These are phyloP conservation scores for Champsocephalus gunnari DNA, from an alignment of 2,797 vertebrate species.

Conservation along the genomic window DNA sequence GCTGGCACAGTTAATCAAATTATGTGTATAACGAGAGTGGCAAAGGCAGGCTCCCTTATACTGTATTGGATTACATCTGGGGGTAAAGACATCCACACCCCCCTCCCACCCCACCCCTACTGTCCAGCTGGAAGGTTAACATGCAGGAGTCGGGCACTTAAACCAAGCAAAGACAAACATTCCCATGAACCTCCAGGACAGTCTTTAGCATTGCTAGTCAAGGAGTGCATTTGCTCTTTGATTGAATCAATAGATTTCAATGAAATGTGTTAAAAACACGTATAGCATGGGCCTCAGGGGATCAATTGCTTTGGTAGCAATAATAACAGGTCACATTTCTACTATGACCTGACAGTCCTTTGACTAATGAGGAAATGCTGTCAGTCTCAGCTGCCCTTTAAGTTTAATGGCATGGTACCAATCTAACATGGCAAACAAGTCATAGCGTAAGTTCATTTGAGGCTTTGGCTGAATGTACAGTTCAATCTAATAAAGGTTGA, in stretches of 20 bases:
- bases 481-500: not conserved
- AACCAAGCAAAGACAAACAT: conserved; percentile 48
- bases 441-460: not conserved
- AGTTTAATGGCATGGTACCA: not conserved
- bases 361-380: not conserved
- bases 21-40: conserved; percentile 38
- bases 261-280: not conserved
- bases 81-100: conserved; percentile 19
- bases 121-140: conserved; percentile 30
- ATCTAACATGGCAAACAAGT: not conserved
- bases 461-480: too few species aligned
- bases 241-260: not conserved
- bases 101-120: not conserved
- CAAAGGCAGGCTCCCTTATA: conserved; percentile 27
- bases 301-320: not conserved
- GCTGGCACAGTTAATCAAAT: conserved; percentile 50
- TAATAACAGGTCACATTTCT: not conserved
- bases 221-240: not conserved
- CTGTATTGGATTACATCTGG: conserved; percentile 33
- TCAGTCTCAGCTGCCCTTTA: not conserved
- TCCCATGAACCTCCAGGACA: conserved; percentile 20
- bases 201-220: not conserved
- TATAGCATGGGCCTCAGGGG: not conserved
- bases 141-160: conserved; percentile 31
- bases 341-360: not conserved